Percentiles rank a stretch among this genome's conserved stretches.
phyloP scores from a whole-genome alignment of 2,113 vertebrate genomes.

The Paramormyrops kingsleyae region DNA sequence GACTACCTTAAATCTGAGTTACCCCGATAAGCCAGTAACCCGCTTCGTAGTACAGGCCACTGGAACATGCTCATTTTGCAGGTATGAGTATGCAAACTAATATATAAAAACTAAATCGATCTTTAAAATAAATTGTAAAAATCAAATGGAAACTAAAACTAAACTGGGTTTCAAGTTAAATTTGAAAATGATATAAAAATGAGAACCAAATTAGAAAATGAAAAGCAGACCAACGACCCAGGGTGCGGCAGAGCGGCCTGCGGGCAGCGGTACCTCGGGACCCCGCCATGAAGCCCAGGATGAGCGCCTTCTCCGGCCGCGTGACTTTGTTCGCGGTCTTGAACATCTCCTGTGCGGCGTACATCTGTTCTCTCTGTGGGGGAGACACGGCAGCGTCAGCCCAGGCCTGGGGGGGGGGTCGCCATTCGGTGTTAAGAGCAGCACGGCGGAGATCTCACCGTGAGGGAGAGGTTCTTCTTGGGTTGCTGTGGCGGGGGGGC shows the following conservation, averaged over 20 bases:
- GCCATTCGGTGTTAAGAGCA: neutral
- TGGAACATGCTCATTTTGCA: neutral
- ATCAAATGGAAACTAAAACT: neutral
- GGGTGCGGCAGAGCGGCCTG: neutral
- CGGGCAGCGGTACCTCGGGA: slow-evolving; percentile 73
- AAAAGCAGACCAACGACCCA: too few species aligned
- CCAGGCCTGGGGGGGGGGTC: neutral
- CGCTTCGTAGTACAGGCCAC: too few species aligned
- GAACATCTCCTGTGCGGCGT: slow-evolving; percentile 97
- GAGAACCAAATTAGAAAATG: neutral
- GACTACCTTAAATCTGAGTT: too few species aligned
- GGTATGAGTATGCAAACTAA: neutral
- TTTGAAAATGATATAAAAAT: neutral
- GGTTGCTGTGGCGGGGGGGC: slow-evolving; percentile 60
- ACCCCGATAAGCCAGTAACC: too few species aligned
- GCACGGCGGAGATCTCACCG: slow-evolving; percentile 57
- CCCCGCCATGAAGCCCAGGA: slow-evolving; percentile 97
- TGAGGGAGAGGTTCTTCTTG: slow-evolving; percentile 89
- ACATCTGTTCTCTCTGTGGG: slow-evolving; percentile 90
- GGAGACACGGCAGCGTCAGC: neutral
- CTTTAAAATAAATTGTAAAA: neutral
- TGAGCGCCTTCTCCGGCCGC: slow-evolving; percentile 92
- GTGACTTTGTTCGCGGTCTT: slow-evolving; percentile 98
- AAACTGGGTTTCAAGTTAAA: neutral
- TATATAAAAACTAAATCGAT: neutral